Evolutionary conservation across 2,888 invertebrate species (phyloP).

Genomic region (Acanthosoma haemorrhoidale): DNA sequence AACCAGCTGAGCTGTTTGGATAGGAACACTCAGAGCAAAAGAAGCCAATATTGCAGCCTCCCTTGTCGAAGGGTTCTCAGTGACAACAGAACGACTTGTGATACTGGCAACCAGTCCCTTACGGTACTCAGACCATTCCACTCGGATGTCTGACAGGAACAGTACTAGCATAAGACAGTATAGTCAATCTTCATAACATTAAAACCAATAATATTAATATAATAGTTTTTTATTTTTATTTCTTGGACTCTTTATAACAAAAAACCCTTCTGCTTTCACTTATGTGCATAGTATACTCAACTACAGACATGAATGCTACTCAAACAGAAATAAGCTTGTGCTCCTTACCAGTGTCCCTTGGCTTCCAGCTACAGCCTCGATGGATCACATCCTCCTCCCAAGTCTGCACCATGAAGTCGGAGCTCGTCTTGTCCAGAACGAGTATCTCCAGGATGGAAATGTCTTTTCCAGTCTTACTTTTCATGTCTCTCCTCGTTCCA

Average conservation of each 20-base stretch:
- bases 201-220: too few species aligned
- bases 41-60: slow-evolving; percentile 56
- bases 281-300: too few species aligned
- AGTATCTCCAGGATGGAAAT: slow-evolving; percentile 60
- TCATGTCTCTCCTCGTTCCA: slow-evolving; percentile 51
- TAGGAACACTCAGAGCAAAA: slow-evolving; percentile 49
- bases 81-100: slow-evolving; percentile 57
- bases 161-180: slow-evolving; percentile 50
- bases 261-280: too few species aligned
- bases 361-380: slow-evolving; percentile 62
- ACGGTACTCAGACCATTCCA: slow-evolving; percentile 48
- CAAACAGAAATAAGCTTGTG: neutral
- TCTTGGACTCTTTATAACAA: too few species aligned
- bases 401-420: slow-evolving; percentile 56
- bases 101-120: slow-evolving; percentile 51
- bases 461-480: slow-evolving; percentile 50
- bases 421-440: slow-evolving; percentile 59
- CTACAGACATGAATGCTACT: neutral
- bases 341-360: slow-evolving; percentile 54
- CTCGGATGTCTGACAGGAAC: slow-evolving; percentile 63
- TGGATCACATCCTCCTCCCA: slow-evolving; percentile 68
- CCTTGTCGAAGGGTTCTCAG: slow-evolving; percentile 64
- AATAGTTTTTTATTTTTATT: too few species aligned
- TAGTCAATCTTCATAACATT: too few species aligned
- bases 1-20: slow-evolving; percentile 42